Evolutionary conservation across 2,888 invertebrate species (phyloP), one percentile per base, ranked within the genome.

Genomic region (Sesamia inferens): DNA sequence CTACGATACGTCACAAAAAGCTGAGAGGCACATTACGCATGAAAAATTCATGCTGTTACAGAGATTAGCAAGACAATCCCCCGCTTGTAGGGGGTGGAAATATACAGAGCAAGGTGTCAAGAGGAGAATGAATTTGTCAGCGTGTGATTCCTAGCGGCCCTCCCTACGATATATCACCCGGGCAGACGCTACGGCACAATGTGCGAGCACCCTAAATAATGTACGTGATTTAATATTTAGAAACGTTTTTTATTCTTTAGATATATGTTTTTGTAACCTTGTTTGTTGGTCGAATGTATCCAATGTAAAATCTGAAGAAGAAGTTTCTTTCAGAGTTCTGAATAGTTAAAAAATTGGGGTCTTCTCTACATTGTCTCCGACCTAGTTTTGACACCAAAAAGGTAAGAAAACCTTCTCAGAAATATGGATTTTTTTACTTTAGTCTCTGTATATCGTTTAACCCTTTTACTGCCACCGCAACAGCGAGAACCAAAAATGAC

Each of bases 61-160:
- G 82, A 88, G 89, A 89, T 89, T 89, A 90, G 86, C 88, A 81
- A 84, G 85, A 84, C 84, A 63, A 78, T 73, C 70, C 78, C 82
- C 80, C 73, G 72, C 73, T 73, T 65, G 82, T 68, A 79, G 79
- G 81, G 86, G 72, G 78, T 57, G 69, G 66, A 66, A 68, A 80
- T 79, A 84, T 82, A 87, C 88, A 88, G 89, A 88, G 87, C 85
- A 81, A 90, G 88, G 92, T 91, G 92, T 92, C 92, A 92, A 92
- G 92, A 90, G 89, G 89, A 87, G 91, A 92, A 94, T 93, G 94
- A 94, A 94, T 94, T 94, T 94, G 94, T 94, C 94, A 93, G 90
- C 87, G 87, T 88, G 92, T 92, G 93, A 94, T 92, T 93, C 91
- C 87, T 88, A 84, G 87, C 86, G 85, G 90, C 88, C 90, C 92